Conservation (phyloP, 1,140 invertebrate species). For the Hyles euphorbiae region DNA sequence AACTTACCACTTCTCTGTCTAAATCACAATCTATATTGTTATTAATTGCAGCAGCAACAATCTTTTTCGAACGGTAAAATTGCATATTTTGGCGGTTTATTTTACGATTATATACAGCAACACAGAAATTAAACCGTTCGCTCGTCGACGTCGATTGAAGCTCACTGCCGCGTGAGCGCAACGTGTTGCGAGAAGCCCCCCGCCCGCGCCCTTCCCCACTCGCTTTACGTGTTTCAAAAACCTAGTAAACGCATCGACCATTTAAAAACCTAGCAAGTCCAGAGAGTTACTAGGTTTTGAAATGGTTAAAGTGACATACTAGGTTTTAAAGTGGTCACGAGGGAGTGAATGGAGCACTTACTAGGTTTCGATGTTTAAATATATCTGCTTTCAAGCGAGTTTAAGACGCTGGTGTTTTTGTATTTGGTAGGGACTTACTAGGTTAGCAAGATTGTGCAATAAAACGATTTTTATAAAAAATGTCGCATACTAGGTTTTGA, state of each 20-base stretch:
- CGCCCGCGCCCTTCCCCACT: neutral
- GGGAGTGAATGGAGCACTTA: slow-evolving; percentile 11
- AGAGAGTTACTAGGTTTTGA: slow-evolving; percentile 10
- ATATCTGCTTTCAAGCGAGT: slow-evolving; percentile 11
- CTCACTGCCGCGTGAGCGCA: no score
- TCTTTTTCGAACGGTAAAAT: no score
- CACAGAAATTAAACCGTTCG: no score
- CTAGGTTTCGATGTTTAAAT: slow-evolving; percentile 10
- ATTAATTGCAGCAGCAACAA: no score
- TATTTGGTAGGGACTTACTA: slow-evolving; percentile 11
- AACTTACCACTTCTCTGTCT: no score
- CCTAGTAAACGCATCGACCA: slow-evolving; percentile 13
- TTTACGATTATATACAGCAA: no score
- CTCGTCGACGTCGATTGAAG: no score
- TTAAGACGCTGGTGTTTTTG: slow-evolving; percentile 11
- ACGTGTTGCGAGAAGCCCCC: no score
- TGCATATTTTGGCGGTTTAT: no score
- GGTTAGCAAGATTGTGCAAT: slow-evolving; percentile 7
- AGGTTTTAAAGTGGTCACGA: slow-evolving; percentile 12
- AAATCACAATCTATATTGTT: no score
- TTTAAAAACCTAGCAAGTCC: slow-evolving; percentile 15
- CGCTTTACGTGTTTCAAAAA: slow-evolving; percentile 10
- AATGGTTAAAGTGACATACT: slow-evolving; percentile 14
- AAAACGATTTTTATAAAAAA: no score
- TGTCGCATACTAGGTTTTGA: no score